Evolutionary conservation across 1,140 invertebrate species (phyloP).

Genomic region (Sinonovacula constricta): DNA sequence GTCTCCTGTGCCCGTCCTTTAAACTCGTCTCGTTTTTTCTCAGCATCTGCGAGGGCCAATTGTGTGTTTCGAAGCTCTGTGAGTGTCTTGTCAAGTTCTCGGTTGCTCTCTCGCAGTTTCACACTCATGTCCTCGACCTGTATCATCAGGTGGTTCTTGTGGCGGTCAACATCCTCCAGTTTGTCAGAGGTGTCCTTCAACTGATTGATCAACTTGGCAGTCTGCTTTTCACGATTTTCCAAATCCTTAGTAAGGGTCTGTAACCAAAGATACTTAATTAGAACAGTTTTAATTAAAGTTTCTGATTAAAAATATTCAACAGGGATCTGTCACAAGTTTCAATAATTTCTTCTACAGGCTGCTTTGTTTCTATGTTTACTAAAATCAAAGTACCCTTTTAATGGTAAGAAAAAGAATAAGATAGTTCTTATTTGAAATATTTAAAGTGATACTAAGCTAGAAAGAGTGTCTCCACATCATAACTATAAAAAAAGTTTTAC

Average conservation of each 20-base stretch:
- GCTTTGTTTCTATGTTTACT: too few species aligned
- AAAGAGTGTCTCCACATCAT: too few species aligned
- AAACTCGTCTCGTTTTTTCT: slow-evolving; percentile 74
- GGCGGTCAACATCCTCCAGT: slow-evolving; percentile 68
- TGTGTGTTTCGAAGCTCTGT: slow-evolving; percentile 70
- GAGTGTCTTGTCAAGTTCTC: slow-evolving; percentile 65
- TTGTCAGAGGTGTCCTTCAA: slow-evolving; percentile 72
- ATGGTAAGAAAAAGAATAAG: too few species aligned
- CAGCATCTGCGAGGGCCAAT: slow-evolving; percentile 66
- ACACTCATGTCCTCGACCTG: slow-evolving; percentile 69
- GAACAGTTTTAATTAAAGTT: too few species aligned
- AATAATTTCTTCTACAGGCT: too few species aligned
- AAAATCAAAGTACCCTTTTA: too few species aligned
- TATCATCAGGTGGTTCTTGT: slow-evolving; percentile 61
- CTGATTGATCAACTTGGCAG: slow-evolving; percentile 73
- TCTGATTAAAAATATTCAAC: too few species aligned
- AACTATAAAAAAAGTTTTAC: too few species aligned
- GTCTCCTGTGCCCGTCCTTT: slow-evolving; percentile 75
- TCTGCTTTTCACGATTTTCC: slow-evolving; percentile 74
- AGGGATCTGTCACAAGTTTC: too few species aligned
- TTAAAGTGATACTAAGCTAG: too few species aligned
- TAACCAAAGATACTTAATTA: too few species aligned
- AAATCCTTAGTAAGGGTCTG: slow-evolving; percentile 75
- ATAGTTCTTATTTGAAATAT: too few species aligned
- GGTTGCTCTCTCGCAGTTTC: slow-evolving; percentile 62